Base-by-base conservation (phyloP, 2,888 invertebrate species). In the Caenorhabditis sp. region DNA sequence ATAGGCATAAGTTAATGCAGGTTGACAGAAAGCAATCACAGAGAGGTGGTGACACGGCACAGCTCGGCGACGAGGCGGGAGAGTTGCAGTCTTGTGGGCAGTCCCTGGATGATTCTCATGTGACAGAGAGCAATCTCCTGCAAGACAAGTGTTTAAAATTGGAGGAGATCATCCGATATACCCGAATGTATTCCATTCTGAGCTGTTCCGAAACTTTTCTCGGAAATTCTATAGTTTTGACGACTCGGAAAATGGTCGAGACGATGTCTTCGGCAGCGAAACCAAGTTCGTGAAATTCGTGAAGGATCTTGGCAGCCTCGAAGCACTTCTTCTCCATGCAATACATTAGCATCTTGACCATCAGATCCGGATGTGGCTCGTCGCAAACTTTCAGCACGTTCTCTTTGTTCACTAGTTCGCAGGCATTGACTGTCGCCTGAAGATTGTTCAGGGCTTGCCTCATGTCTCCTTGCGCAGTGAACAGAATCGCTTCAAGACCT, bases 381-480 rank as follows among this genome's bases (percentile, higher is more conserved):
- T 99, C 99, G 90, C 99, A 99, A 78, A 92, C 92, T 92, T 96
- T 96, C 90, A 97, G 98, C 20, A 99, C 99, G 91, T 96, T 95
- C 83, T 94, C 94, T 55, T 94, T 93, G 82, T 93, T 94, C n/a
- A 99, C 94, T 87, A 93, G 93, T 0, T 93, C 94, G 90, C 95
- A 97, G 8, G 95, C 95, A 89, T 96, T 95, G 55, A 93, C 93
- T 0, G 95, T 95, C 0, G 95, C 95, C 90, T 99, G 66, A 4
- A 63, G 50, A 43, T 74, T 81, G 22, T 79, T 68, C 30, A 71
- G 35, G 2, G 90, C 91, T 89, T 99, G 95, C 85, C 99, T 92
- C 94, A 99, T 94, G 90, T 99, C 99, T 0, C 99, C 99, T 91
- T 99, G 97, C 0, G 99, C 95, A 0, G 98, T 98, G 90, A 97